phyloP scores from a whole-genome alignment of 2,797 vertebrate genomes.

The Xenops minutus region DNA sequence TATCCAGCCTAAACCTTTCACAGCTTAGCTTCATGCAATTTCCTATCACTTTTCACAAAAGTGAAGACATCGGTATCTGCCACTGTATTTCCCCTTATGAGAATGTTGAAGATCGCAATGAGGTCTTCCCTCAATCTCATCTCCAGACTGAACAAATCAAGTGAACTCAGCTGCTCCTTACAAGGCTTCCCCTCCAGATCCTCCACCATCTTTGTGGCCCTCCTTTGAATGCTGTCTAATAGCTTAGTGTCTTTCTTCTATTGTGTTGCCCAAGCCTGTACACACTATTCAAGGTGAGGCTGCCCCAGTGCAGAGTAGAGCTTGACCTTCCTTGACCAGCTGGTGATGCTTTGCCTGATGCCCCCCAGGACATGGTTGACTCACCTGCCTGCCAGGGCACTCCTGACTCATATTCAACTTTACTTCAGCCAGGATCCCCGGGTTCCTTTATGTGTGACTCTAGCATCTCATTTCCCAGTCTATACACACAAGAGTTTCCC shows the following conservation, averaged over 20 bases:
- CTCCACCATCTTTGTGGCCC: not conserved
- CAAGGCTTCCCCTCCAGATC: not conserved
- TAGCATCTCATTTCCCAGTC: not conserved
- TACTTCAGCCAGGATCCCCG: accelerated
- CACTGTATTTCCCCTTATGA: not conserved
- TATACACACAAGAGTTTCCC: accelerated
- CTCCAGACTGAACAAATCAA: not conserved
- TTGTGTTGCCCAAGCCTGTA: not conserved
- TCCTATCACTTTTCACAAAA: not conserved
- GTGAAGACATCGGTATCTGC: too few relatives aligned
- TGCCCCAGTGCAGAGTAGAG: accelerated
- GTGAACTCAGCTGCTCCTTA: not conserved
- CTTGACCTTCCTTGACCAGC: accelerated
- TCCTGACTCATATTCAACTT: not conserved
- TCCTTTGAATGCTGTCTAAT: not conserved
- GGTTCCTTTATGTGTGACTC: accelerated
- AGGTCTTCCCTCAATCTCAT: not conserved
- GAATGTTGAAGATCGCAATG: not conserved
- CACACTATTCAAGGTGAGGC: accelerated
- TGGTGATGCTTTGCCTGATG: accelerated
- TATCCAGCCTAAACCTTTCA: not conserved
- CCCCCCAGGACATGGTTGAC: accelerated
- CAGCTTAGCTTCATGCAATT: not conserved
- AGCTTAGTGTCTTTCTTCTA: not conserved
- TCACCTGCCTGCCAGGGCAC: not conserved